Conservation (phyloP, 2,797 vertebrate species). For the Dicrostonyx torquatus region DNA sequence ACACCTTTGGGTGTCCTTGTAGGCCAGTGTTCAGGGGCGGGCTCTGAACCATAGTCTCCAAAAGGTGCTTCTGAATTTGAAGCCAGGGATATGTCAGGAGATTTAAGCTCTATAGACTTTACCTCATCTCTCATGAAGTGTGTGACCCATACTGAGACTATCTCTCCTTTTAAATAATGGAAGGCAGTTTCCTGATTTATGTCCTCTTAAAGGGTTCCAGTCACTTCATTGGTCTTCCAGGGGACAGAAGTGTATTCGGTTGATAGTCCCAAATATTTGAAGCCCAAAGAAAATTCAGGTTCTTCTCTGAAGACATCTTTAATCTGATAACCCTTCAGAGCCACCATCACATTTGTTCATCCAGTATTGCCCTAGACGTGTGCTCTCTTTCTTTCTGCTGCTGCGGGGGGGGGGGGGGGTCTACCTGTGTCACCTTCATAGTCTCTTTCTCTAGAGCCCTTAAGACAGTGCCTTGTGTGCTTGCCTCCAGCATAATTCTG, state of each 20-base stretch:
- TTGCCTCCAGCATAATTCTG: not conserved
- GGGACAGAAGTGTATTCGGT: not conserved
- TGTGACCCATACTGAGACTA: not conserved
- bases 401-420: not conserved
- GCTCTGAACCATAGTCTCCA: slow-evolving; percentile 32
- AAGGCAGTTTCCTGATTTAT: slow-evolving; percentile 52
- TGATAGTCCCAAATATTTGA: slow-evolving; percentile 28
- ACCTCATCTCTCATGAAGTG: not conserved
- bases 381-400: not conserved
- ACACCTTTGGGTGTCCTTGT: not conserved
- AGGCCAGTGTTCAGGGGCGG: not conserved
- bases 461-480: not conserved
- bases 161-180: slow-evolving; percentile 52
- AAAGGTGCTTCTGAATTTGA: slow-evolving; percentile 46
- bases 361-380: not conserved
- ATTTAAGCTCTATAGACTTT: slow-evolving; percentile 15
- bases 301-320: not conserved
- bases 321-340: not conserved
- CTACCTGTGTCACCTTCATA: not conserved
- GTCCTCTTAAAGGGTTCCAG: not conserved
- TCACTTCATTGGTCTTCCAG: not conserved
- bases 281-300: slow-evolving; percentile 6
- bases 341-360: not conserved
- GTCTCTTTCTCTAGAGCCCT: slow-evolving; percentile 8
- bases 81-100: not conserved